phyloP scores from a whole-genome alignment of 2,888 invertebrate species.

The Drosophila subquinaria region DNA sequence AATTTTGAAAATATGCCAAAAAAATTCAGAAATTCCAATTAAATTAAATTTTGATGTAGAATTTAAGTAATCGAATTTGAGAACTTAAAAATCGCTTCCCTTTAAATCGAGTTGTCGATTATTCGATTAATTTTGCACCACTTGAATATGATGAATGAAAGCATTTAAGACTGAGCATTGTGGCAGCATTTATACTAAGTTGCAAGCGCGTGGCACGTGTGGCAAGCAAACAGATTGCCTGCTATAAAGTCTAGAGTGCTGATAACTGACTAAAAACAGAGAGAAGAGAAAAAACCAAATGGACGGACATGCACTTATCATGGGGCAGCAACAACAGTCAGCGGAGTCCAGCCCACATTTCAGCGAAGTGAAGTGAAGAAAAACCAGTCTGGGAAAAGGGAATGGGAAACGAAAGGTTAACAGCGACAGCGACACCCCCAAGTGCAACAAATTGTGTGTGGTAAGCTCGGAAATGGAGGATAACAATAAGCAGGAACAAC shows the following conservation, averaged over 20 bases:
- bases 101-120: too few species aligned
- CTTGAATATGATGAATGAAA: constrained; percentile 1
- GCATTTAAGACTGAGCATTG: not conserved
- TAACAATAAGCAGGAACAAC: constrained; percentile 39
- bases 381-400: constrained; percentile 1
- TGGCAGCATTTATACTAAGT: not conserved
- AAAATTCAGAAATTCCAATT: too few species aligned
- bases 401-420: constrained; percentile 44
- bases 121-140: too few species aligned
- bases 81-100: too few species aligned
- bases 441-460: constrained; percentile 50
- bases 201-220: constrained; percentile 4
- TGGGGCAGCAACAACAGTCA: constrained; percentile 48
- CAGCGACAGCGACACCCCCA: constrained; percentile 35
- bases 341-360: constrained; percentile 26
- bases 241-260: constrained; percentile 6
- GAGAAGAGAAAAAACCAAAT: constrained; percentile 1
- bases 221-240: constrained; percentile 8
- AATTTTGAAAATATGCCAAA: too few species aligned
- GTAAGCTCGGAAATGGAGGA: constrained; percentile 34
- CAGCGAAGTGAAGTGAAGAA: constrained; percentile 39
- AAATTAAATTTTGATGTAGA: too few species aligned
- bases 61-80: too few species aligned
- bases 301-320: constrained; percentile 68
- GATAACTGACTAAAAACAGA: constrained; percentile 3